These are phyloP conservation scores for Brachypterus glaber DNA, from an alignment of 2,888 invertebrate species.

Conservation along the genomic window DNA sequence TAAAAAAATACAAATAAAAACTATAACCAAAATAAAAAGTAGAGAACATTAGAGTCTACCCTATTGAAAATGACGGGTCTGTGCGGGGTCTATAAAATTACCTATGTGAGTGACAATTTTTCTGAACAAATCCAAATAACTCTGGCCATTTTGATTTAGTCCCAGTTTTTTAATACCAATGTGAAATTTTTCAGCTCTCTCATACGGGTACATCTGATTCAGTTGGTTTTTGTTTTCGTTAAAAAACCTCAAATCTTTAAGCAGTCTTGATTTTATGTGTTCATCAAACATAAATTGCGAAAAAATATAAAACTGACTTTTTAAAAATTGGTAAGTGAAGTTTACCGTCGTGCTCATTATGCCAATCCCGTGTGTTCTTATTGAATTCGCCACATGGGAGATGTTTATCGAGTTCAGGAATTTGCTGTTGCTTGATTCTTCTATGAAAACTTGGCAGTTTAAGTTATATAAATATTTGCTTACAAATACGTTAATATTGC, in stretches of 20 bases:
- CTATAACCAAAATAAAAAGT: not conserved
- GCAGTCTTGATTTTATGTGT: constrained; percentile 87
- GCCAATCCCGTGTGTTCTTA: constrained; percentile 92
- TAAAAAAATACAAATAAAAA: constrained; percentile 25
- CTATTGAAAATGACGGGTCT: too few relatives aligned
- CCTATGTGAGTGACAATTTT: constrained; percentile 89
- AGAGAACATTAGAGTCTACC: too few relatives aligned
- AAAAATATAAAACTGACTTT: constrained; percentile 86
- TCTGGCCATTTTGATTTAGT: constrained; percentile 67
- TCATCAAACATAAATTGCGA: constrained; percentile 98
- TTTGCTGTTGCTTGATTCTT: constrained; percentile 83
- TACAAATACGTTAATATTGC: constrained; percentile 92
- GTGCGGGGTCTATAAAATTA: constrained; percentile 32
- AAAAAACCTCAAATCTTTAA: constrained; percentile 79
- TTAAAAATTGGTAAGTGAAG: constrained; percentile 86
- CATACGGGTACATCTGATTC: constrained; percentile 71
- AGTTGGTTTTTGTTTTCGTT: constrained; percentile 59
- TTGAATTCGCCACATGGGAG: constrained; percentile 90
- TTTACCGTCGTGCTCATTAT: constrained; percentile 61
- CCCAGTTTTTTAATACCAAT: constrained; percentile 83
- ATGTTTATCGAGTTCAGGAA: constrained; percentile 93
- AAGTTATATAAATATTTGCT: constrained; percentile 89
- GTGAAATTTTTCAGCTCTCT: constrained; percentile 89
- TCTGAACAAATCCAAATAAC: constrained; percentile 88
- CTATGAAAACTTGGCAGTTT: constrained; percentile 93